Evolutionary conservation across 2,888 invertebrate species (phyloP), one percentile per base, ranked within the genome.

Genomic region (Lumbricus terrestris): DNA sequence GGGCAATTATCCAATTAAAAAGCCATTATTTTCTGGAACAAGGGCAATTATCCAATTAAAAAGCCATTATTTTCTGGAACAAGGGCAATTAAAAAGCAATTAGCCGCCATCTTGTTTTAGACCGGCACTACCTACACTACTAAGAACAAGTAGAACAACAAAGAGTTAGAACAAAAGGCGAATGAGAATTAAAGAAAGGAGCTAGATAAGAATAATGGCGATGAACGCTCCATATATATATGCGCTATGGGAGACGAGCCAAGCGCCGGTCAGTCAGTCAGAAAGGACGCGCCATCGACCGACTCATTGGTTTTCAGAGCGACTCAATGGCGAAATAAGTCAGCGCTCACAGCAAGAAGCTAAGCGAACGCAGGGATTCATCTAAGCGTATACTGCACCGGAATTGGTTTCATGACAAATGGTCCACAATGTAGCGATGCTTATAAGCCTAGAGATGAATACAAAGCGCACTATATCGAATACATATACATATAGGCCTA

Each of bases 121-220:
- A n/a, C n/a, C n/a, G n/a, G n/a, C n/a, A n/a, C n/a, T n/a, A n/a
- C n/a, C n/a, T n/a, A n/a, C n/a, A n/a, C n/a, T n/a, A n/a, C n/a
- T n/a, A n/a, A n/a, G n/a, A n/a, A n/a, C n/a, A n/a, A n/a, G n/a
- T n/a, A n/a, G n/a, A n/a, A n/a, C n/a, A n/a, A n/a, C n/a, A n/a
- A n/a, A n/a, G n/a, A n/a, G n/a, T n/a, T n/a, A n/a, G n/a, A n/a
- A n/a, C n/a, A n/a, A n/a, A n/a, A n/a, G n/a, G n/a, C n/a, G n/a
- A n/a, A n/a, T n/a, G n/a, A n/a, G n/a, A n/a, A n/a, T n/a, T 82
- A 90, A 90, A 34, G 4, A 82, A 90, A 91, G 90, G 38, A 90
- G 90, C n/a, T n/a, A n/a, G n/a, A 90, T 83, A 35, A 20, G 20
- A 47, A 47, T 18, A 6, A 20, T 47, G 29, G n/a, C 29, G 69